phyloP scores from a whole-genome alignment of 2,797 vertebrate genomes.

The Karalla daura region DNA sequence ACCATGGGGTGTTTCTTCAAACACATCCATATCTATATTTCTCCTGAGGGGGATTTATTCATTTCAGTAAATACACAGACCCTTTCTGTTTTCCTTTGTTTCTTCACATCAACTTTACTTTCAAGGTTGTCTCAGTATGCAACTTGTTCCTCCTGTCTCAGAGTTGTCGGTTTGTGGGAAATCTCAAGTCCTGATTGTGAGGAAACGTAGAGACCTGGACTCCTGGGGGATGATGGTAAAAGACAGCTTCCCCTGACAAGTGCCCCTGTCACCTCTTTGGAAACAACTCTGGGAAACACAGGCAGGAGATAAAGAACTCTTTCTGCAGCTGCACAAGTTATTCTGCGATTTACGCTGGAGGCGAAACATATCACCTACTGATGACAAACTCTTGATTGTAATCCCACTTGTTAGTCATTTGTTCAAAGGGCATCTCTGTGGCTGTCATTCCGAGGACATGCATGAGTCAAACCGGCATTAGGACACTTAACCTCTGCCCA shows the following conservation, averaged over 20 bases:
- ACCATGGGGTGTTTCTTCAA: conserved; percentile 2
- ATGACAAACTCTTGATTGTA: conserved; percentile 33
- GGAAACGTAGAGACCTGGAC: conserved; percentile 36
- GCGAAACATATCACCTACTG: conserved; percentile 11
- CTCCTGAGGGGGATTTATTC: conserved; percentile 26
- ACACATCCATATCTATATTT: conserved; percentile 16
- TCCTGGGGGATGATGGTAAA: conserved; percentile 38
- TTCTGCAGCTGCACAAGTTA: conserved; percentile 6
- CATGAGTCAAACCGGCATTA: conserved; percentile 71
- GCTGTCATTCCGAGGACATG: conserved; percentile 53
- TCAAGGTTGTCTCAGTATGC: conserved; percentile 16
- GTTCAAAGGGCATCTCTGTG: conserved; percentile 73
- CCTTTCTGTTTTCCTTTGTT: conserved; percentile 25
- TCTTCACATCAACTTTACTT: conserved; percentile 20
- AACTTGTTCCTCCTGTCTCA: conserved; percentile 15
- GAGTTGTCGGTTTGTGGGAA: conserved; percentile 44
- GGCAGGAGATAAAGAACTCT: background rate
- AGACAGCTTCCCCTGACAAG: conserved; percentile 45
- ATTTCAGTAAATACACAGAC: conserved; percentile 50
- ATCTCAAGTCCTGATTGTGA: conserved; percentile 60
- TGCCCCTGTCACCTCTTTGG: conserved; percentile 31
- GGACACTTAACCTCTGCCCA: conserved; percentile 77
- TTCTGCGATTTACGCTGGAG: conserved; percentile 29
- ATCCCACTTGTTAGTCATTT: conserved; percentile 42
- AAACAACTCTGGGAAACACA: conserved; percentile 22